Conservation (phyloP, 2,113 vertebrate genomes). For the Cardinalis cardinalis region DNA sequence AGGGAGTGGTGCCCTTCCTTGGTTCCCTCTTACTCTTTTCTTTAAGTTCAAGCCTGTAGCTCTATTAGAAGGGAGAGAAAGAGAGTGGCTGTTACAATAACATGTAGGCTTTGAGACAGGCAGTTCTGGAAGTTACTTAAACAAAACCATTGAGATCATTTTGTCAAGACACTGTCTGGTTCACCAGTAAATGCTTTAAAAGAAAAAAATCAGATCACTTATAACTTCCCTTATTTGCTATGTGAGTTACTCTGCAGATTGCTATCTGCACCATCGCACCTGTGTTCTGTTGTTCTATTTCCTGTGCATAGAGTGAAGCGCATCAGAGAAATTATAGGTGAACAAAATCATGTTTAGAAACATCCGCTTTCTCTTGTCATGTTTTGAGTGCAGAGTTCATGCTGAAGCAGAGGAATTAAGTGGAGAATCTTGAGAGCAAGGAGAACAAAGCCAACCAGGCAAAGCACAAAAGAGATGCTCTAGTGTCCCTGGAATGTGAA, state of each 20-base stretch:
- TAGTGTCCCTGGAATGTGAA: not conserved
- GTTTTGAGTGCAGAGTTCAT: not conserved
- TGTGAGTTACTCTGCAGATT: not conserved
- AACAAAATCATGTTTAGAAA: not conserved
- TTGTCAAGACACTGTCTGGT: slow-evolving; percentile 16
- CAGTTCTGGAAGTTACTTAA: slow-evolving; percentile 58
- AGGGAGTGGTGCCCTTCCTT: not conserved
- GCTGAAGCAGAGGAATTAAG: not conserved
- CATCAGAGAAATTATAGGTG: not conserved
- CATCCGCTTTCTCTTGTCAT: not conserved
- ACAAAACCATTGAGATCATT: slow-evolving; percentile 55
- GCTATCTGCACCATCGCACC: not conserved
- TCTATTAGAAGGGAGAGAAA: slow-evolving; percentile 38
- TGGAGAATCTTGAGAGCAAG: not conserved
- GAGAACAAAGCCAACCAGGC: not conserved
- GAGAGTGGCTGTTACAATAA: slow-evolving; percentile 60
- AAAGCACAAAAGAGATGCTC: not conserved
- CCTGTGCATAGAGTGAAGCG: not conserved
- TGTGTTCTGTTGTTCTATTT: not conserved
- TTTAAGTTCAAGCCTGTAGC: not conserved
- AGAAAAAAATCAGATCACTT: not conserved
- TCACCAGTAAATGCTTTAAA: not conserved
- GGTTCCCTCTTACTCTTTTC: not conserved
- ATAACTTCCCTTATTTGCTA: not conserved
- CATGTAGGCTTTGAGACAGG: slow-evolving; percentile 47